Percentiles rank a stretch among this genome's conserved stretches.
Conservation (phyloP, 2,888 invertebrate genomes). For the Willowsia nigromaculata region DNA sequence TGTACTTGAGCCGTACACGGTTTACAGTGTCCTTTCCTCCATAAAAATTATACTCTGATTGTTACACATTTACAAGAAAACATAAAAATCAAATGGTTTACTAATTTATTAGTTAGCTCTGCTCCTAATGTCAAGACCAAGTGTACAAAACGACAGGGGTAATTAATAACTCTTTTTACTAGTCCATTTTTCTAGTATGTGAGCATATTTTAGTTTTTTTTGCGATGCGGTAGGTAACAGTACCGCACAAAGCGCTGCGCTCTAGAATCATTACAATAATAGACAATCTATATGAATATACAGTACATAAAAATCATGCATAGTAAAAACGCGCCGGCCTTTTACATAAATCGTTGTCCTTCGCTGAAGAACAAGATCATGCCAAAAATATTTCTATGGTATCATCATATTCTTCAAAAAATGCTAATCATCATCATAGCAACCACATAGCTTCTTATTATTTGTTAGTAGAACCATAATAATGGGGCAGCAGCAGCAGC, state of each 20-base stretch:
- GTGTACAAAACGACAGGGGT: not conserved
- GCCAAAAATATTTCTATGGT: not conserved
- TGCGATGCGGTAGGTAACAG: constrained; percentile 20
- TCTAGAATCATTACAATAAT: not conserved
- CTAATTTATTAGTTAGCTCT: not conserved
- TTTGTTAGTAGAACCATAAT: not conserved
- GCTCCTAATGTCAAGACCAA: constrained; percentile 8
- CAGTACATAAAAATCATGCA: not conserved
- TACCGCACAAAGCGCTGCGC: not conserved
- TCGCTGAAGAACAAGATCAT: constrained; percentile 44
- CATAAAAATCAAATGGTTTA: not conserved
- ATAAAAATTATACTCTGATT: too few species aligned
- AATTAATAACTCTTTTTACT: constrained; percentile 1
- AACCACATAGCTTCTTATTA: too few species aligned
- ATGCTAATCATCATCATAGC: not conserved
- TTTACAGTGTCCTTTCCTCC: not conserved
- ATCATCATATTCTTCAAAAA: too few species aligned
- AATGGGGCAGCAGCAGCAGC: too few species aligned
- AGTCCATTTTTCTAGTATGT: not conserved
- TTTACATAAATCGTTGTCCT: constrained; percentile 41
- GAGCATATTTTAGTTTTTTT: not conserved
- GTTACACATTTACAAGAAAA: not conserved
- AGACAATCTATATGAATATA: not conserved
- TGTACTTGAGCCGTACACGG: not conserved
- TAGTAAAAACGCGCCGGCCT: constrained; percentile 30